Evolutionary conservation across 2,888 invertebrate genomes (phyloP), one percentile per base, ranked within the genome.

Genomic region (Hirtodrosophila cameraria): DNA sequence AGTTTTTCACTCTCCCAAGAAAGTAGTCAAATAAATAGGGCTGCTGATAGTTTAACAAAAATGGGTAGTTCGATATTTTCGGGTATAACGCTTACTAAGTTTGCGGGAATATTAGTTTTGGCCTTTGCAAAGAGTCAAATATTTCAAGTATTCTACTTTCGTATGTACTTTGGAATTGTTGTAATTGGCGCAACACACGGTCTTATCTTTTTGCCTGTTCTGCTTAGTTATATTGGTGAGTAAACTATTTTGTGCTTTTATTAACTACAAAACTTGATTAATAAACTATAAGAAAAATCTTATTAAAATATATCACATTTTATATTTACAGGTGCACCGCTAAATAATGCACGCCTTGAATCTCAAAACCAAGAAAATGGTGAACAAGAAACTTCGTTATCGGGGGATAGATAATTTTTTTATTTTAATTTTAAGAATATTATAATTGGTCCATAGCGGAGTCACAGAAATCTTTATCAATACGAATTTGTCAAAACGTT

Each of bases 101-200:
- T 99, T 90, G 98, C 97, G 33, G 99, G 99, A 41, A 99, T 99
- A 89, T 93, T 99, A 68, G 98, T 99, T 50, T 93, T 99, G 68
- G 98, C 96, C 13, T 99, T 99, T 90, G 98, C 99, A 15, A 98
- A 98, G 91, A 98, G 98, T 59, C 98, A 99, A 92, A 97, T 99
- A 75, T 99, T 99, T 93, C 92, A 95, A 94, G 95, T 96, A 88
- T 98, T 97, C 92, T 98, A 98, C 93, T 98, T 98, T 93, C 94
- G 97, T 75, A 98, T 99, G 97, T 99, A 99, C 92, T 92, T 99
- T 89, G 97, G 98, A 57, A 99, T 99, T 85, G 99, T 99, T 50
- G 88, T 99, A 60, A 96, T 97, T 90, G 99, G 99, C 50, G 99
- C 99, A 6, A 95, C 97, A 3, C 99, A 99, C 91, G 99, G 99